Conservation (phyloP, 2,113 vertebrate species). For the Podarcis cretensis region DNA sequence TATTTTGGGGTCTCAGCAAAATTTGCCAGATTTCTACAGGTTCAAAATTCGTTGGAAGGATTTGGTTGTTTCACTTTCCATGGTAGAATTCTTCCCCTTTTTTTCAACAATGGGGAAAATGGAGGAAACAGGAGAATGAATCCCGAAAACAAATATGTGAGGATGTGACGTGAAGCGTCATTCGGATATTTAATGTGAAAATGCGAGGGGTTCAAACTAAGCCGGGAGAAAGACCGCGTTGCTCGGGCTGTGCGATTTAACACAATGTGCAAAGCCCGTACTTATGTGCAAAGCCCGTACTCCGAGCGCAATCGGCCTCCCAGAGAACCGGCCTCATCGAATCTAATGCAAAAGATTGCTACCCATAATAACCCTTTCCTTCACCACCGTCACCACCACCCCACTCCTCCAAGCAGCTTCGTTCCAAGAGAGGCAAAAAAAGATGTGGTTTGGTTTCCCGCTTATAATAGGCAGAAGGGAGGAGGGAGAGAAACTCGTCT, state of each 20-base stretch:
- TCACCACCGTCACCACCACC: not conserved
- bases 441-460: not conserved
- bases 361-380: not conserved
- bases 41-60: not conserved
- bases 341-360: no score
- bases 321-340: not conserved
- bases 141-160: not conserved
- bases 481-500: not conserved
- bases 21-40: not conserved
- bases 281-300: not conserved
- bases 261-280: not conserved
- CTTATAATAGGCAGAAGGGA: not conserved
- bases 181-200: not conserved
- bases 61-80: not conserved
- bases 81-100: no score
- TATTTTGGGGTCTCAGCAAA: not conserved
- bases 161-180: not conserved
- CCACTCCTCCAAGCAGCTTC: not conserved
- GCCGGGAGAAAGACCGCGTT: no score
- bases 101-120: not conserved
- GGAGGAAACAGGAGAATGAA: not conserved
- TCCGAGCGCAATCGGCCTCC: not conserved
- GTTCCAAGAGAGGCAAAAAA: not conserved
- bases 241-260: not conserved
- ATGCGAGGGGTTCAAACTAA: not conserved